Percentiles rank a stretch among this genome's conserved stretches.
These are phyloP conservation scores for Cheilinus undulatus DNA, from an alignment of 2,113 vertebrate species.

Conservation along the genomic window DNA sequence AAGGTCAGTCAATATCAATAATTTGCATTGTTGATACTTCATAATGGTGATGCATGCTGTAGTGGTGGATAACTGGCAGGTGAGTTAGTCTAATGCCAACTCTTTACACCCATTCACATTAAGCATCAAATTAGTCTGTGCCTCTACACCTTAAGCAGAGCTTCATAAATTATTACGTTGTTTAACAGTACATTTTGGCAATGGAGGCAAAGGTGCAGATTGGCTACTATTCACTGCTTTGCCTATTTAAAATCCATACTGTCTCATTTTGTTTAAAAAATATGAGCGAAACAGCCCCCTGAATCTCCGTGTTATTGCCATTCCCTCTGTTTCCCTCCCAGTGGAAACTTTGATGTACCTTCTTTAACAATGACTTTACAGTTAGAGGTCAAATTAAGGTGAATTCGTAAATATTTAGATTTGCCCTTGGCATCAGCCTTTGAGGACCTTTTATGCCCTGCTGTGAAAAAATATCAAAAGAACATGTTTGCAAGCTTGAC, in stretches of 20 bases:
- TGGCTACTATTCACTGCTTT: too few species aligned
- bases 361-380: constrained; percentile 29
- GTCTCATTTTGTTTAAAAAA: too few species aligned
- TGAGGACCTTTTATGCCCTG: constrained; percentile 18
- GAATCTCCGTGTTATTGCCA: constrained; percentile 11
- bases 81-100: neutral
- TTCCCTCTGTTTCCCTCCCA: neutral
- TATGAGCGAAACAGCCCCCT: neutral
- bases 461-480: constrained; percentile 27
- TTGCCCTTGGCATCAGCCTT: constrained; percentile 36
- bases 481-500: neutral
- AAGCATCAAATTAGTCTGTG: neutral
- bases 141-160: neutral
- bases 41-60: neutral
- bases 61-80: neutral
- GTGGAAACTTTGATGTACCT: neutral
- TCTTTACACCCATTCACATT: neutral
- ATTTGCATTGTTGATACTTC: neutral
- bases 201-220: neutral
- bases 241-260: too few species aligned
- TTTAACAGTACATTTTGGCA: neutral
- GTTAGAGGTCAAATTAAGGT: constrained; percentile 19
- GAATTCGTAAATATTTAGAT: constrained; percentile 58
- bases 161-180: neutral
- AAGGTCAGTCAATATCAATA: too few species aligned